phyloP scores from a whole-genome alignment of 2,113 vertebrate species.

The Machaerirhynchus nigripectus region DNA sequence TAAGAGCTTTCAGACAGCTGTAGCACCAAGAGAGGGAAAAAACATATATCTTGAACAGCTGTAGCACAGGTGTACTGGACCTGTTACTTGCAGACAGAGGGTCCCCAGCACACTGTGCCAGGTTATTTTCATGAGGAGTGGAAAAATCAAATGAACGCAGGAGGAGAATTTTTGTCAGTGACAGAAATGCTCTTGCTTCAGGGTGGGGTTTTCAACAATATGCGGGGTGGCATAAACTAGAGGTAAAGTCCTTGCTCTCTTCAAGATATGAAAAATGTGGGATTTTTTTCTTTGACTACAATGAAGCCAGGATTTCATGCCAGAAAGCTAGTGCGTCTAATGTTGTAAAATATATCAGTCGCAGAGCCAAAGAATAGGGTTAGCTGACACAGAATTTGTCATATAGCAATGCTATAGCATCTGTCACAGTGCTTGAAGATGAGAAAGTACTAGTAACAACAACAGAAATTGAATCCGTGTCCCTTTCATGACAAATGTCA shows the following conservation, averaged over 20 bases:
- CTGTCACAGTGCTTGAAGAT: neutral
- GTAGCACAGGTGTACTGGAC: neutral
- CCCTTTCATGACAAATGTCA: constrained; percentile 26
- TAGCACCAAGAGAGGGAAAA: neutral
- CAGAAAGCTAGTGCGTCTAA: neutral
- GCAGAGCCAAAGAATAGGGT: neutral
- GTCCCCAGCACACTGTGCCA: neutral
- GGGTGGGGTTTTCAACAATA: neutral
- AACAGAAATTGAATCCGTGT: constrained; percentile 39
- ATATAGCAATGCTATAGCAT: neutral
- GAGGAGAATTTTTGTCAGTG: neutral
- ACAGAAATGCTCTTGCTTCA: neutral
- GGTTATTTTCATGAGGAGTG: neutral
- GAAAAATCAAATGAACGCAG: neutral
- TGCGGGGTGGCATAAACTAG: neutral
- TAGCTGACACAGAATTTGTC: constrained; percentile 2
- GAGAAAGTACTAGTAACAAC: constrained; percentile 22
- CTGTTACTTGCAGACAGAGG: neutral
- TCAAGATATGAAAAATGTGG: neutral
- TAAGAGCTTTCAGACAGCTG: neutral
- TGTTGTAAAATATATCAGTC: neutral
- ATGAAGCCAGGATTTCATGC: neutral
- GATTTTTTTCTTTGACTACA: neutral
- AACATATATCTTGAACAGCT: neutral
- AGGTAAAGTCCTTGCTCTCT: neutral